Evolutionary conservation across 1,140 invertebrate genomes (phyloP).

Genomic region (Trachymyrmex cornetzi): DNA sequence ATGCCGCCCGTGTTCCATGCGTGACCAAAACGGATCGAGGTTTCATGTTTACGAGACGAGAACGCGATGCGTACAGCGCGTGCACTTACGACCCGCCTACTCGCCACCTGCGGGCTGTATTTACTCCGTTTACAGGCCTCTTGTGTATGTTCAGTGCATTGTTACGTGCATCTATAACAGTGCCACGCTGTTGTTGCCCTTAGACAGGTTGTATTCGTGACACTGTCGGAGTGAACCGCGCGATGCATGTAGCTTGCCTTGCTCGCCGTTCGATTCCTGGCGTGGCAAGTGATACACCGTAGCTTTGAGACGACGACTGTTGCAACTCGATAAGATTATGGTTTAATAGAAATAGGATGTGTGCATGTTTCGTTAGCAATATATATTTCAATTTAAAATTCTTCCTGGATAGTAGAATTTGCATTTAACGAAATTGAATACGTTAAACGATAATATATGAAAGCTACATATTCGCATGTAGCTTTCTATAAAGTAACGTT

Average conservation of each 20-base stretch:
- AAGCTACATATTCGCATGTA: background rate
- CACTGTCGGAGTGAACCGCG: constrained; percentile 41
- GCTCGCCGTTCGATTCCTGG: constrained; percentile 45
- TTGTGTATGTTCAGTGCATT: constrained; percentile 67
- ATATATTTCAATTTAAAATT: background rate
- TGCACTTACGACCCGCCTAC: constrained; percentile 66
- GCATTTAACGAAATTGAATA: constrained; percentile 37
- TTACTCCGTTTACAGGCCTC: constrained; percentile 69
- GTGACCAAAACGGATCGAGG: constrained; percentile 72
- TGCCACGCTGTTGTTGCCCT: constrained; percentile 56
- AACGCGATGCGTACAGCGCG: constrained; percentile 50
- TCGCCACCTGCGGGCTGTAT: constrained; percentile 66
- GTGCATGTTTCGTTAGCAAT: background rate
- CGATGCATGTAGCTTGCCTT: constrained; percentile 36
- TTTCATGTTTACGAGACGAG: constrained; percentile 69
- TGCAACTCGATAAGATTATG: constrained; percentile 13
- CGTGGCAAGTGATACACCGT: constrained; percentile 5
- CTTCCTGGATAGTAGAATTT: constrained; percentile 12
- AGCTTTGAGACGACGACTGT: background rate
- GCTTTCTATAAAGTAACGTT: background rate
- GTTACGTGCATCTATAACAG: constrained; percentile 38
- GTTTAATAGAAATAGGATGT: background rate
- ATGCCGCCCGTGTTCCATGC: constrained; percentile 43
- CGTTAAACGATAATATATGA: constrained; percentile 15
- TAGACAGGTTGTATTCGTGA: constrained; percentile 62